phyloP scores from a whole-genome alignment of 2,797 vertebrate species.

The Antrozous pallidus region DNA sequence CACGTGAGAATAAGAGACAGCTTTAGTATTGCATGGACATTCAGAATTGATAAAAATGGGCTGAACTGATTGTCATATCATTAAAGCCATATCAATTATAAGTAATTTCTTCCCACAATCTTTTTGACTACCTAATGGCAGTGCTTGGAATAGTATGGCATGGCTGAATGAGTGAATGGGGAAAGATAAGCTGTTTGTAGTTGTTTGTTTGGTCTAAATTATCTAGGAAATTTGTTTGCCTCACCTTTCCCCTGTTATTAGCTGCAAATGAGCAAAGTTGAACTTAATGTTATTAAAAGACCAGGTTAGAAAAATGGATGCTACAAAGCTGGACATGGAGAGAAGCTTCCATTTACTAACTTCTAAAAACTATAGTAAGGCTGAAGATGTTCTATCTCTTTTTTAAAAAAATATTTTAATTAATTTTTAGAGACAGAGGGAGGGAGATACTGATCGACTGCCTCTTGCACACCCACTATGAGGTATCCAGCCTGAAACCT shows the following conservation, averaged over 20 bases:
- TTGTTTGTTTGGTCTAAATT: neutral
- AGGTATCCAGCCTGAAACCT: neutral
- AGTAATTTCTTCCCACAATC: neutral
- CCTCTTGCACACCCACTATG: neutral
- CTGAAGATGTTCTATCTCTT: neutral
- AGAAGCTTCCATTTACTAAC: neutral
- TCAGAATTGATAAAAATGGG: neutral
- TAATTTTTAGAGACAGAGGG: neutral
- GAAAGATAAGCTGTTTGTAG: neutral
- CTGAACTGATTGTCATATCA: neutral
- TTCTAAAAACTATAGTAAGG: neutral
- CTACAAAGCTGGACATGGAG: neutral
- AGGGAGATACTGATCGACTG: neutral
- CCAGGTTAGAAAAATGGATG: neutral
- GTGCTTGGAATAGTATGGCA: neutral
- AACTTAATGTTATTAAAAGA: neutral
- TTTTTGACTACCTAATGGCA: neutral
- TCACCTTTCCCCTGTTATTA: neutral
- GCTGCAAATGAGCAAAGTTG: neutral
- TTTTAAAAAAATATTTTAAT: neutral
- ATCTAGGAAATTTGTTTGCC: neutral
- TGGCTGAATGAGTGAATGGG: neutral
- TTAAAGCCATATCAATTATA: neutral
- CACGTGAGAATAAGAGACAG: neutral
- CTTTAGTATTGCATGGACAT: neutral